Conservation (phyloP, 2,797 vertebrate genomes). For the Tolypeutes matacus region DNA sequence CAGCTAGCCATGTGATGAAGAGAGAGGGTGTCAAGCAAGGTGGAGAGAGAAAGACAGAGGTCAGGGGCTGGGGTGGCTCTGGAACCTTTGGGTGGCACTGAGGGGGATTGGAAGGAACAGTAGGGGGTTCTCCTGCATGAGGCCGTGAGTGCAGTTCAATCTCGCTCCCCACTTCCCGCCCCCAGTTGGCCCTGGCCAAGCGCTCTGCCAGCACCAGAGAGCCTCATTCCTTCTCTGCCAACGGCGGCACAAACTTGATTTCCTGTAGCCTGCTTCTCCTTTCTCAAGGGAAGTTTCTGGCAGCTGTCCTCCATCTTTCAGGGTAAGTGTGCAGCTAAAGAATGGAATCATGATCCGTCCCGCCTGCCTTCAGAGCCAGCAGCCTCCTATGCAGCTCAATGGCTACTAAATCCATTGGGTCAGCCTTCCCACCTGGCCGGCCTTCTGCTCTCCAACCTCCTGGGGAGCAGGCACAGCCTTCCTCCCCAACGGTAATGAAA, state of each 20-base stretch:
- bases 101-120: not conserved
- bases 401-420: not conserved
- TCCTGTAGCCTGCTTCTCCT: not conserved
- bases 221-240: not conserved
- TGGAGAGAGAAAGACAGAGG: not conserved
- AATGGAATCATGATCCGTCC: not conserved
- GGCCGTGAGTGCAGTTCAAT: not conserved
- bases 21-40: not conserved
- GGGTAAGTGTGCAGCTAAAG: not conserved
- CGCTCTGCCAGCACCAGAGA: not conserved
- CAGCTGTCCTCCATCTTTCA: not conserved
- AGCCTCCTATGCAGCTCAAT: constrained; percentile 64
- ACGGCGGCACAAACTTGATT: rapidly evolving
- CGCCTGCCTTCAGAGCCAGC: not conserved
- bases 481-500: constrained; percentile 47
- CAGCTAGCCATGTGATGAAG: too few relatives aligned
- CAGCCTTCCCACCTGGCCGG: constrained; percentile 37
- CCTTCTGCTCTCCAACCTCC: not conserved
- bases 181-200: not conserved
- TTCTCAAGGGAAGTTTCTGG: not conserved
- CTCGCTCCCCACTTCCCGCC: too few relatives aligned
- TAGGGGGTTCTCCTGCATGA: not conserved
- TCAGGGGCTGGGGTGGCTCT: not conserved
- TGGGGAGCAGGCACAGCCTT: not conserved
- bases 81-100: not conserved